Percentiles rank a stretch among this genome's conserved stretches.
These are phyloP conservation scores for Abramis brama DNA, from an alignment of 2,113 vertebrate species.

Conservation along the genomic window DNA sequence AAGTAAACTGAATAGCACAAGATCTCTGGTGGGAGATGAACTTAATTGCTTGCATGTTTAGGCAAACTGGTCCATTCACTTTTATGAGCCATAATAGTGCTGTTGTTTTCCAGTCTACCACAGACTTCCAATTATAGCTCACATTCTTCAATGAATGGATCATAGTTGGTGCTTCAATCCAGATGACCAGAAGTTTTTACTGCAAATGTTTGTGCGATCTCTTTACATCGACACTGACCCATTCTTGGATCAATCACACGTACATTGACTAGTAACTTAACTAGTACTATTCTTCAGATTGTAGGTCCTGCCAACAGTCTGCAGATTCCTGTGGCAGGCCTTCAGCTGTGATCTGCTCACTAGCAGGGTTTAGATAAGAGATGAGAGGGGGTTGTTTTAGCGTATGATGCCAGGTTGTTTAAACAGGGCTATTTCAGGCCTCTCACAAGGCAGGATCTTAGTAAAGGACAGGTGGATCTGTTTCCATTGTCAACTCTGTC, in stretches of 20 bases:
- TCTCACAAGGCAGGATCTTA: conserved; percentile 29
- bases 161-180: not conserved
- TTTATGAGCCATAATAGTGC: conserved; percentile 1
- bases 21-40: conserved; percentile 24
- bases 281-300: not conserved
- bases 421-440: conserved; percentile 51
- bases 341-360: conserved; percentile 8
- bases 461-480: conserved; percentile 48
- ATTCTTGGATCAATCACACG: not conserved
- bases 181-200: not conserved
- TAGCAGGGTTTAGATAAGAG: conserved; percentile 42
- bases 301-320: not conserved
- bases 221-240: not conserved
- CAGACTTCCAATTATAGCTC: not conserved
- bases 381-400: conserved; percentile 26
- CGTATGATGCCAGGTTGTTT: conserved; percentile 31
- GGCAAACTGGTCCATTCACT: not conserved
- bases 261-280: no score
- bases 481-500: conserved; percentile 45
- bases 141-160: not conserved
- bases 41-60: not conserved
- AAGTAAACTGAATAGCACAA: not conserved
- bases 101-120: not conserved
- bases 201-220: not conserved
- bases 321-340: not conserved